Evolutionary conservation across 2,797 vertebrate species (phyloP), one percentile per base, ranked within the genome.

Genomic region (Acanthurus leucopareius): DNA sequence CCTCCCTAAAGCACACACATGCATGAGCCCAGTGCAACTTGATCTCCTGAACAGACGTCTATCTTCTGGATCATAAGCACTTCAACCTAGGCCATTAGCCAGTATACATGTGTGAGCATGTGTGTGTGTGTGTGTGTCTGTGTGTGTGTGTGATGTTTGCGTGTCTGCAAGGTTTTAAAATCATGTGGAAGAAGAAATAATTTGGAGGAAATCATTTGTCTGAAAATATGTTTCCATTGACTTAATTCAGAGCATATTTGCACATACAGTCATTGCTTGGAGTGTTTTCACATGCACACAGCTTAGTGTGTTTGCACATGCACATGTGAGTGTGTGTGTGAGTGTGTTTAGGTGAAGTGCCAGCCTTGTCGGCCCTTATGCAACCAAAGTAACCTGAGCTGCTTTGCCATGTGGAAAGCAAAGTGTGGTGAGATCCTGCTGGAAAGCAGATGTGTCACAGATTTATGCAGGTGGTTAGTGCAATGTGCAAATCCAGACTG

Each of bases 331-430:
- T 25, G 58, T 45, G 47, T 73, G 45, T 66, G 68, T 45, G 51
- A 66, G 52, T 56, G 72, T 61, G 32, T 60, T 47, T 57, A 3
- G 20, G 66, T 75, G 38, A 22, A 54, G 49, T 51, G 67, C 35
- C 51, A 65, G 73, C 63, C 69, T 61, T 69, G 77, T 84, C 32
- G 48, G 49, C 9, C 2, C 70, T 85, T 85, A 88, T 78, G 86
- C 75, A 92, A 86, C 74, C 65, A 42, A 51, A 72, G 85, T 72
- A 89, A 84, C 86, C 82, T 80, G 85, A 91, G 79, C 83, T 76
- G 64, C 71, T 81, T 76, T 66, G 25, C 64, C 38, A 44, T 60
- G 72, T 75, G 38, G 3, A 58, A 75, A 69, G 63, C 56, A 25
- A 60, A 64, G 10, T 42, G 51, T 13, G 38, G 19, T 60, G 59